A percentile compares a stretch with the other conserved stretches of the same genome.
These are phyloP conservation scores for Tyrannus savana DNA, from an alignment of 2,113 vertebrate species.

Conservation along the genomic window DNA sequence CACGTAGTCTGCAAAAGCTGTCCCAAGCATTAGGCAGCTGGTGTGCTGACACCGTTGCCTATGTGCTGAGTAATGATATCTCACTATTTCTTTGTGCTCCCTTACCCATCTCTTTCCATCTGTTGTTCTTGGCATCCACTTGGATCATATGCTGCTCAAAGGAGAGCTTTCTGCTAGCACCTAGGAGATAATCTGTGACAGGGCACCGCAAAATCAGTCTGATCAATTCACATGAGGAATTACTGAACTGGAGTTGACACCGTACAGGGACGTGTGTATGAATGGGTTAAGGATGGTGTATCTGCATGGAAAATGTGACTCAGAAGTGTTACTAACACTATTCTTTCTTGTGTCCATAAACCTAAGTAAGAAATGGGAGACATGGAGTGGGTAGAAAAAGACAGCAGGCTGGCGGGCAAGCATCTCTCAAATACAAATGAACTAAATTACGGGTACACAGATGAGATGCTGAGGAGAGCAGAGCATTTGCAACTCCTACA, in stretches of 20 bases:
- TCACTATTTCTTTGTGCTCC: not conserved
- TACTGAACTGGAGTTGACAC: fast-evolving
- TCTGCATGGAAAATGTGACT: not conserved
- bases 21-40: constrained; percentile 11
- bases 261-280: not conserved
- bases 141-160: not conserved
- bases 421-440: not conserved
- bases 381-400: constrained; percentile 24
- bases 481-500: constrained; percentile 41
- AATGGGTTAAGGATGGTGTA: not conserved
- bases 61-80: constrained; percentile 41
- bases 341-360: not conserved
- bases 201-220: not conserved
- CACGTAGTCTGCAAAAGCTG: not conserved
- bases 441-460: not conserved
- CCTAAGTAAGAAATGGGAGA: constrained; percentile 13
- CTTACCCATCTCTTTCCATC: constrained; percentile 20
- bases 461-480: not conserved
- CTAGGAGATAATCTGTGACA: not conserved
- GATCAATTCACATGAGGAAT: not conserved
- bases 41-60: not conserved
- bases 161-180: not conserved
- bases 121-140: constrained; percentile 5
- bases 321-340: constrained; percentile 3
- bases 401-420: not conserved